Evolutionary conservation across 2,888 invertebrate genomes (phyloP).

Genomic region (Imbricaverruca yamaguchii): DNA sequence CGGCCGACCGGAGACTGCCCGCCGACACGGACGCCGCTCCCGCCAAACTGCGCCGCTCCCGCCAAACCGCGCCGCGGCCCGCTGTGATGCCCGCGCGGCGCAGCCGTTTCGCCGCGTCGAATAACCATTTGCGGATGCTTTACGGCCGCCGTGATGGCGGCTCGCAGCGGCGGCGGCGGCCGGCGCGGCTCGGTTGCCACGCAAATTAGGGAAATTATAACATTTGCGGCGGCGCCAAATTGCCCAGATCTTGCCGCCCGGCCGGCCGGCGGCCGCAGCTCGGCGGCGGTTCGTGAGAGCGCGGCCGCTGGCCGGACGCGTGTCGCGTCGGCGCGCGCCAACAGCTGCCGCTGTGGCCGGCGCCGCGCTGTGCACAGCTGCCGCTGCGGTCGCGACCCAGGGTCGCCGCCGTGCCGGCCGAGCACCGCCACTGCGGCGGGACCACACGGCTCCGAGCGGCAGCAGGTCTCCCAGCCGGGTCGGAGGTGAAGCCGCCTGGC

Average conservation of each 20-base stretch:
- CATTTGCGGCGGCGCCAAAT: neutral
- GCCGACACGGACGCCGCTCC: too few species aligned
- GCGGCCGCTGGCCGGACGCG: neutral
- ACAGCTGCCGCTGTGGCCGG: too few species aligned
- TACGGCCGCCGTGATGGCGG: neutral
- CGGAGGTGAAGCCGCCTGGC: too few species aligned
- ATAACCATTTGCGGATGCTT: neutral
- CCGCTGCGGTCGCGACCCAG: too few species aligned
- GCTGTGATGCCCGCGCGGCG: too few species aligned
- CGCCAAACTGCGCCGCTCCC: too few species aligned
- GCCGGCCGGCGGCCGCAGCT: neutral
- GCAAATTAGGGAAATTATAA: neutral
- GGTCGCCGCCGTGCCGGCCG: neutral
- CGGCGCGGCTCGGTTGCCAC: neutral
- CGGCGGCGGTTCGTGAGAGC: neutral
- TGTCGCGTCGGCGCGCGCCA: too few species aligned
- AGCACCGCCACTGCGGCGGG: neutral
- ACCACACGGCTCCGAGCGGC: neutral
- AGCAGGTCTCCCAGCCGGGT: too few species aligned
- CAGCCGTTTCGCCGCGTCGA: too few species aligned
- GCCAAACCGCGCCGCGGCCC: too few species aligned
- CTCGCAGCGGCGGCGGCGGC: neutral
- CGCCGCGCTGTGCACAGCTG: too few species aligned
- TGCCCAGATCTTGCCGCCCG: neutral
- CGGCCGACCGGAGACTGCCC: too few species aligned